Percentiles rank a stretch among this genome's conserved stretches.
phyloP scores from a whole-genome alignment of 2,888 invertebrate genomes.

The Allophyes oxyacanthae region DNA sequence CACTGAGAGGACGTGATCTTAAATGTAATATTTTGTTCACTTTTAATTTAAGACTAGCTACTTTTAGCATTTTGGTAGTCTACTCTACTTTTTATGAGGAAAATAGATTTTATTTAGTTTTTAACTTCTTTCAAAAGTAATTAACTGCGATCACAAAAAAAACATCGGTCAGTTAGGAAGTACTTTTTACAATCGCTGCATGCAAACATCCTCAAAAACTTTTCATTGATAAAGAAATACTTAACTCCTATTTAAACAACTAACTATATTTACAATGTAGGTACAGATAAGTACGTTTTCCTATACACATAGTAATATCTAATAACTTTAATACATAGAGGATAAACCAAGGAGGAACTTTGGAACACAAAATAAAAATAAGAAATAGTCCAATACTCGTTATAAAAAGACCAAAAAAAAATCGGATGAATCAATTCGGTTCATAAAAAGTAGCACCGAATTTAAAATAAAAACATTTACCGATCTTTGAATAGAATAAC shows the following conservation, averaged over 20 bases:
- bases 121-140: no score
- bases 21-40: no score
- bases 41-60: no score
- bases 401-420: constrained; percentile 37
- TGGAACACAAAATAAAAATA: constrained; percentile 66
- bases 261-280: constrained; percentile 54
- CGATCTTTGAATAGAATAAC: constrained; percentile 28
- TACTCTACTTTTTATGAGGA: no score
- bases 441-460: constrained; percentile 16
- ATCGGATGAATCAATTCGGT: constrained; percentile 20
- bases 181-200: constrained; percentile 1
- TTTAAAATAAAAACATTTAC: constrained; percentile 10
- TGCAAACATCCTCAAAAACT: constrained; percentile 2
- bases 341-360: constrained; percentile 79
- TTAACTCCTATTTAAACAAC: constrained; percentile 26
- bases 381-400: constrained; percentile 48
- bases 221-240: constrained; percentile 40
- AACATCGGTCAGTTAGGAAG: no score
- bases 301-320: constrained; percentile 47
- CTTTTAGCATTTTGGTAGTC: no score
- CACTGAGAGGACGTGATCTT: no score
- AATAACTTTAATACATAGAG: constrained; percentile 56
- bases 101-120: no score
- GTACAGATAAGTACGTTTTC: constrained; percentile 41
- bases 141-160: no score